A percentile compares a stretch with the other conserved stretches of the same genome.
phyloP scores from a whole-genome alignment of 2,113 vertebrate genomes.

The Catharus bicknelli region DNA sequence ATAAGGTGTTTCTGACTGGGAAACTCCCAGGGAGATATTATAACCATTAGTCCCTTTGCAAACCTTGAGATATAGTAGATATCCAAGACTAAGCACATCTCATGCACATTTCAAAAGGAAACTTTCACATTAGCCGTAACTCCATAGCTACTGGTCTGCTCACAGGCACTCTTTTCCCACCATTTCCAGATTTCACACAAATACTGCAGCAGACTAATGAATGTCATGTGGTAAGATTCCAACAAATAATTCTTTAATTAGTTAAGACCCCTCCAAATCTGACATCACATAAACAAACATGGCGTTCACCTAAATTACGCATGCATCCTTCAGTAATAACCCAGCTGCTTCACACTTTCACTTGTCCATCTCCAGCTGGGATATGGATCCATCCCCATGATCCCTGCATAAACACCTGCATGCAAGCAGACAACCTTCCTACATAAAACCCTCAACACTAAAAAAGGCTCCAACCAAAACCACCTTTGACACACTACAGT shows the following conservation, averaged over 20 bases:
- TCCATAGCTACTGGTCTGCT: not conserved
- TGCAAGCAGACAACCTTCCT: not conserved
- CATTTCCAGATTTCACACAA: not conserved
- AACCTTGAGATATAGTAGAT: not conserved
- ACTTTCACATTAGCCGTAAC: not conserved
- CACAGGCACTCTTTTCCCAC: not conserved
- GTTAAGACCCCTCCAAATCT: not conserved
- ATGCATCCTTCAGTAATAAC: not conserved
- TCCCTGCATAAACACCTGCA: not conserved
- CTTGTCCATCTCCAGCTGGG: not conserved
- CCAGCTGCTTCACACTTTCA: not conserved
- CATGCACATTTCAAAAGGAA: not conserved
- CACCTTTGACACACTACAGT: not conserved
- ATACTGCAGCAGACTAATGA: not conserved
- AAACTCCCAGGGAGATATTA: not conserved
- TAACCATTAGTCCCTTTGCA: not conserved
- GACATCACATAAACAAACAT: not conserved
- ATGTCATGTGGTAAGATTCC: not conserved
- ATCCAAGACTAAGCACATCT: not conserved
- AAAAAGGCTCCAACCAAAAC: not conserved
- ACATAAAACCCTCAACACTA: not conserved
- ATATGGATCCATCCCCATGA: accelerated
- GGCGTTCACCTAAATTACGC: not conserved
- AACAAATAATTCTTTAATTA: not conserved
- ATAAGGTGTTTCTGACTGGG: not conserved